These are phyloP conservation scores for Micoletzkya japonica DNA, from an alignment of 2,888 invertebrate species.

Conservation along the genomic window DNA sequence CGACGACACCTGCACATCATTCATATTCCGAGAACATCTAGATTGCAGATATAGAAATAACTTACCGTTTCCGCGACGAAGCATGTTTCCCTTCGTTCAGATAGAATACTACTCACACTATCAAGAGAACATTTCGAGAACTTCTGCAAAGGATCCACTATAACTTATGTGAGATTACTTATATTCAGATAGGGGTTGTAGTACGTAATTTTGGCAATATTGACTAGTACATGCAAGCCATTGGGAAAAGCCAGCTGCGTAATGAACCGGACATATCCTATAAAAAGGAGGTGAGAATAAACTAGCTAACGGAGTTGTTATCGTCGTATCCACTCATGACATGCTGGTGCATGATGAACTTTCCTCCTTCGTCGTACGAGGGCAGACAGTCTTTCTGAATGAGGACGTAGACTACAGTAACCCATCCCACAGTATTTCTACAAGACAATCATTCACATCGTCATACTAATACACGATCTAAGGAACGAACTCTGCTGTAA, in stretches of 20 bases:
- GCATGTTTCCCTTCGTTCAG: constrained; percentile 25
- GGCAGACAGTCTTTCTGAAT: constrained; percentile 94
- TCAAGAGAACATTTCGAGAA: constrained; percentile 18
- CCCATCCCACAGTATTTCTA: constrained; percentile 82
- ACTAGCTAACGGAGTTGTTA: constrained; percentile 79
- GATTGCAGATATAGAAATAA: background rate
- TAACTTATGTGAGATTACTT: background rate
- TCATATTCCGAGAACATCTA: background rate
- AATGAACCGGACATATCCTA: background rate
- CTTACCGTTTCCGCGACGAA: constrained; percentile 19
- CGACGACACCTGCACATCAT: constrained; percentile 71
- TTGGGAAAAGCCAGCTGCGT: too few relatives aligned
- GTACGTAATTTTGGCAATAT: background rate
- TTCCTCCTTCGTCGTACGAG: constrained; percentile 73
- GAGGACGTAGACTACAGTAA: constrained; percentile 94
- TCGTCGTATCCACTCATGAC: constrained; percentile 93
- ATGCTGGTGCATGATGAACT: constrained; percentile 94
- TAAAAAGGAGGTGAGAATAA: background rate
- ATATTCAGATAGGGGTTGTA: background rate
- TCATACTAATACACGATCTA: constrained; percentile 7
- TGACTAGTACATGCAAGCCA: too few relatives aligned
- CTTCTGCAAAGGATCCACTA: constrained; percentile 10
- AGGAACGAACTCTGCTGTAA: constrained; percentile 7
- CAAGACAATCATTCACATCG: background rate
- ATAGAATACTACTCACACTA: constrained; percentile 6